Evolutionary conservation across 2,797 vertebrate genomes (phyloP).

Genomic region (Pelochelys cantorii): DNA sequence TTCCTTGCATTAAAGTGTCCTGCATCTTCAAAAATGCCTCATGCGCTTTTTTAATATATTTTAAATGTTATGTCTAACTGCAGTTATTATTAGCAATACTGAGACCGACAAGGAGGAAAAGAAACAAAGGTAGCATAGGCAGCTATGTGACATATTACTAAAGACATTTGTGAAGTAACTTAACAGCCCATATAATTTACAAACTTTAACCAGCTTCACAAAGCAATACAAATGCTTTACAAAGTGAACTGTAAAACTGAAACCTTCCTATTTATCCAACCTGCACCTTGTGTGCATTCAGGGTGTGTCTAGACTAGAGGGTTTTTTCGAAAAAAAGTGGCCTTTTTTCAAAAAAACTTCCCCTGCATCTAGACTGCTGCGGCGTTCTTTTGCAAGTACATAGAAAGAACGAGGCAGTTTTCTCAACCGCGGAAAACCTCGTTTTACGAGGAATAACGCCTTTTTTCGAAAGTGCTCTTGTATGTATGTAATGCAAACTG

Average conservation of each 20-base stretch:
- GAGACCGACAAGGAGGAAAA: background rate
- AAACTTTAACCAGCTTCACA: background rate
- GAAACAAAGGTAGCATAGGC: background rate
- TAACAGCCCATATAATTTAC: background rate
- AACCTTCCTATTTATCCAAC: background rate
- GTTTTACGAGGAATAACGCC: too few species aligned
- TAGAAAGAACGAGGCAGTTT: too few species aligned
- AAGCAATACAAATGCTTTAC: background rate
- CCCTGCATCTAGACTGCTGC: too few species aligned
- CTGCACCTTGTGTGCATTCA: background rate
- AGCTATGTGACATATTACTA: background rate
- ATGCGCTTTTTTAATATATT: background rate
- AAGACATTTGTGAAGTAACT: background rate
- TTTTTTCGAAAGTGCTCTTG: too few species aligned
- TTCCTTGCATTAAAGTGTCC: background rate
- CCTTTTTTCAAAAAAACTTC: too few species aligned
- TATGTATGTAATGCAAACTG: too few species aligned
- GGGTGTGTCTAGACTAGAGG: too few species aligned
- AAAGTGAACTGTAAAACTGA: background rate
- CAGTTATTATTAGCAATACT: background rate
- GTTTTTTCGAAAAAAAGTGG: too few species aligned
- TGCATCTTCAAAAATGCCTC: background rate
- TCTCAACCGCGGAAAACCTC: too few species aligned
- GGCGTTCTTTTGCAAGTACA: too few species aligned
- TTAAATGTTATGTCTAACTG: background rate